phyloP scores from a whole-genome alignment of 2,797 vertebrate genomes.

The Manis javanica region DNA sequence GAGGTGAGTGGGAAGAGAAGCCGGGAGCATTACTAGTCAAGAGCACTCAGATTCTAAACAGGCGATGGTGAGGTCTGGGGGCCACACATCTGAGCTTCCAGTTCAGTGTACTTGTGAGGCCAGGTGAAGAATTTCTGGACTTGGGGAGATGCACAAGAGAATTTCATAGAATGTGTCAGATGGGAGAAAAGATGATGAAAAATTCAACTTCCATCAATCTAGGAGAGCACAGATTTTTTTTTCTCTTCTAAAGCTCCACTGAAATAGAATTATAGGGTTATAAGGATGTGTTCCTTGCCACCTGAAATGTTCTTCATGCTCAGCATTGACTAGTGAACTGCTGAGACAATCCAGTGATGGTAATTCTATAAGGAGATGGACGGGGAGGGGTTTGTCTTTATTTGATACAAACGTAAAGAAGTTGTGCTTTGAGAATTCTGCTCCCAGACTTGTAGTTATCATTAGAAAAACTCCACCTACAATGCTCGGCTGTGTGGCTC shows the following conservation, averaged over 20 bases:
- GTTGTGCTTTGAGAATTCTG: background rate
- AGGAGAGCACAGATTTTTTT: background rate
- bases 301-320: background rate
- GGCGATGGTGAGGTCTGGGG: background rate
- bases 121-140: background rate
- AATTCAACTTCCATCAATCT: background rate
- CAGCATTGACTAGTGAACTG: background rate
- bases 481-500: background rate
- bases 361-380: background rate
- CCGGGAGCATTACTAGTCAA: background rate
- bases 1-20: background rate
- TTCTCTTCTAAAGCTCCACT: background rate
- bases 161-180: background rate
- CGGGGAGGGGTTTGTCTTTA: background rate
- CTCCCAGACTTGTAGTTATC: background rate
- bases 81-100: background rate
- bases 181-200: background rate
- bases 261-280: background rate
- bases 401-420: background rate
- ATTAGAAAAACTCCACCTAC: conserved; percentile 32
- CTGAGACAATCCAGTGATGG: background rate
- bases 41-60: background rate
- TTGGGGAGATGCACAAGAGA: background rate
- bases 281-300: background rate
- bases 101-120: background rate